Percentiles rank a stretch among this genome's conserved stretches.
These are phyloP conservation scores for Hemibagrus wyckioides DNA, from an alignment of 2,113 vertebrate genomes.

Conservation along the genomic window DNA sequence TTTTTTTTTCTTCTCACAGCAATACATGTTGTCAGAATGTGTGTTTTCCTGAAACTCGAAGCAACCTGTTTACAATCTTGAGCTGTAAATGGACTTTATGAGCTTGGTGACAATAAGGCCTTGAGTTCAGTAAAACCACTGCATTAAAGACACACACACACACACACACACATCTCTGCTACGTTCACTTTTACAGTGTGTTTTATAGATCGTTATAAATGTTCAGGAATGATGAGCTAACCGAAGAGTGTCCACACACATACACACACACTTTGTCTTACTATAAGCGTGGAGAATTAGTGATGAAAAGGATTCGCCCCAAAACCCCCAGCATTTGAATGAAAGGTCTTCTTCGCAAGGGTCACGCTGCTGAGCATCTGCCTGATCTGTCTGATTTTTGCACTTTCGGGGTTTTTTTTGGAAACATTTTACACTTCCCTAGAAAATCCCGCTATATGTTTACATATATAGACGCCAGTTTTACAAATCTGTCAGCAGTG, in stretches of 20 bases:
- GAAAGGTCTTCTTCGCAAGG: conserved; percentile 28
- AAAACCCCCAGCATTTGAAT: conserved; percentile 32
- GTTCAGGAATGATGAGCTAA: conserved; percentile 1
- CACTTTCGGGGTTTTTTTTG: background rate
- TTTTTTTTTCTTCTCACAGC: background rate
- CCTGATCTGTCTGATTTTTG: background rate
- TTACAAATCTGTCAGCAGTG: background rate
- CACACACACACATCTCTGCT: background rate
- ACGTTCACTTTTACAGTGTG: background rate
- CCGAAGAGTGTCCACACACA: background rate
- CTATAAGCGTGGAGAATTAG: conserved; percentile 43
- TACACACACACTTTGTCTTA: conserved; percentile 31
- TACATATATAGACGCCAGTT: background rate
- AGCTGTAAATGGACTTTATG: conserved; percentile 14
- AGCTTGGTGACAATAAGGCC: conserved; percentile 1
- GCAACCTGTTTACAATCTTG: background rate
- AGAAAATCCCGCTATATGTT: background rate
- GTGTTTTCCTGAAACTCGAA: background rate
- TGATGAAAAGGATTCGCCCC: conserved; percentile 36
- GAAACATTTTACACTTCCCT: background rate
- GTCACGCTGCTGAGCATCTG: conserved; percentile 45
- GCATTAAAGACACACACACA: conserved; percentile 8
- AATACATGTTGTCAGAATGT: background rate
- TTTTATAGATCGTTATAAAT: conserved; percentile 30
- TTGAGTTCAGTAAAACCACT: background rate